These are phyloP conservation scores for Eueides isabella DNA, from an alignment of 1,140 invertebrate species.

Conservation along the genomic window DNA sequence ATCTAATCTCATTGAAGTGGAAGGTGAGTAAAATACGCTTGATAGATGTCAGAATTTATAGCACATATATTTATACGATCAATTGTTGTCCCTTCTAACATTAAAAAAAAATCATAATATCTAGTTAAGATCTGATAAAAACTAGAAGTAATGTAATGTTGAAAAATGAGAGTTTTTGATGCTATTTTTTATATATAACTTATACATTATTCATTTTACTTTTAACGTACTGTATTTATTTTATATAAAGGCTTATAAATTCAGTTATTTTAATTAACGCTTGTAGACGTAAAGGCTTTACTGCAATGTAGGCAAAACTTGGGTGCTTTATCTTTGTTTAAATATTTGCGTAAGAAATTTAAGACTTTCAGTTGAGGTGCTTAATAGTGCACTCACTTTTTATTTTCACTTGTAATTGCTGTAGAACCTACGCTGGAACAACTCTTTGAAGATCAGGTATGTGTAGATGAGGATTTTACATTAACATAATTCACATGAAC, in stretches of 20 bases:
- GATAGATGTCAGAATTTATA: neutral
- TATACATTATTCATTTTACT: slow-evolving; percentile 6
- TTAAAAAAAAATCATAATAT: neutral
- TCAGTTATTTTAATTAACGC: slow-evolving; percentile 12
- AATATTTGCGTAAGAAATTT: slow-evolving; percentile 29
- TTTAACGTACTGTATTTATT: neutral
- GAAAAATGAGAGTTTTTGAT: neutral
- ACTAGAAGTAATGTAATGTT: neutral
- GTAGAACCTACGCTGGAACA: slow-evolving; percentile 36
- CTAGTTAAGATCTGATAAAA: slow-evolving; percentile 5
- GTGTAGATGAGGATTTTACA: slow-evolving; percentile 54
- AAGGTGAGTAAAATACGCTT: neutral
- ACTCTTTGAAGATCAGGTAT: slow-evolving; percentile 37
- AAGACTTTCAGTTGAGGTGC: slow-evolving; percentile 28
- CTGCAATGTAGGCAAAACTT: slow-evolving; percentile 1
- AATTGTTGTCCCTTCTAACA: neutral
- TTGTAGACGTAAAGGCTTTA: neutral
- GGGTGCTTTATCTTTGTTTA: slow-evolving; percentile 13
- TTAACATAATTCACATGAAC: slow-evolving; percentile 31
- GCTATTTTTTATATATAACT: neutral
- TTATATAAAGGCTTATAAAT: neutral
- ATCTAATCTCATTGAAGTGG: neutral
- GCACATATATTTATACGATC: neutral
- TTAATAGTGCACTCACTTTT: slow-evolving; percentile 36
- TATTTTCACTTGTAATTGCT: slow-evolving; percentile 46